phyloP scores from a whole-genome alignment of 2,888 invertebrate genomes.

The Lysandra bellargus region DNA sequence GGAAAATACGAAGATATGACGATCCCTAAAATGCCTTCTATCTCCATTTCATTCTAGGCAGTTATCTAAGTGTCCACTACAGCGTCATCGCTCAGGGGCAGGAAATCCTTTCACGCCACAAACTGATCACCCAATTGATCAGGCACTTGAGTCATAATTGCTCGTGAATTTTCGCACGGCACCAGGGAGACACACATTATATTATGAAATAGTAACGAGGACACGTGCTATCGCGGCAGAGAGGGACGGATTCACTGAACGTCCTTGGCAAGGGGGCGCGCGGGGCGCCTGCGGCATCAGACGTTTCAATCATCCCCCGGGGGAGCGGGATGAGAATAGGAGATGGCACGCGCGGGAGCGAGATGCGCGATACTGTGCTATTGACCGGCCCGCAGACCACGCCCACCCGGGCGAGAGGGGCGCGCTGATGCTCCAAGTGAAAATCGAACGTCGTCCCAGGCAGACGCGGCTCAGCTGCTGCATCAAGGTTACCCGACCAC shows the following conservation, averaged over 20 bases:
- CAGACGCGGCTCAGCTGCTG: constrained; percentile 72
- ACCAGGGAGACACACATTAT: constrained; percentile 78
- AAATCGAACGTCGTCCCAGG: constrained; percentile 79
- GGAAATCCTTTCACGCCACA: constrained; percentile 73
- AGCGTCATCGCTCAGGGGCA: constrained; percentile 61
- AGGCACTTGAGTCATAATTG: constrained; percentile 79
- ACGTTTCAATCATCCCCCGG: constrained; percentile 80
- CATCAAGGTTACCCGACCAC: constrained; percentile 69
- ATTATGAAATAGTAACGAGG: constrained; percentile 77
- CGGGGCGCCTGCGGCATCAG: constrained; percentile 80
- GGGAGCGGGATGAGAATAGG: constrained; percentile 59
- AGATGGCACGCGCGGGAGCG: constrained; percentile 52
- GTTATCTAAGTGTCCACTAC: constrained; percentile 68
- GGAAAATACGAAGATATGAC: constrained; percentile 70
- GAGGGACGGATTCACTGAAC: constrained; percentile 81
- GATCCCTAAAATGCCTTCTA: constrained; percentile 65
- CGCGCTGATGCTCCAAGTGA: constrained; percentile 77
- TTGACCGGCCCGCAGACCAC: constrained; percentile 79
- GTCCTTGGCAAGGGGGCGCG: constrained; percentile 78
- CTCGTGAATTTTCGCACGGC: constrained; percentile 77
- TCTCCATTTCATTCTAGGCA: constrained; percentile 76
- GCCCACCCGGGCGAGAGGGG: constrained; percentile 78
- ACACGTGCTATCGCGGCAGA: constrained; percentile 80
- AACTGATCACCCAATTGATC: constrained; percentile 72
- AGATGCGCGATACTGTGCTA: constrained; percentile 72